phyloP scores from a whole-genome alignment of 2,113 vertebrate species.

The Cinclus mexicanus region DNA sequence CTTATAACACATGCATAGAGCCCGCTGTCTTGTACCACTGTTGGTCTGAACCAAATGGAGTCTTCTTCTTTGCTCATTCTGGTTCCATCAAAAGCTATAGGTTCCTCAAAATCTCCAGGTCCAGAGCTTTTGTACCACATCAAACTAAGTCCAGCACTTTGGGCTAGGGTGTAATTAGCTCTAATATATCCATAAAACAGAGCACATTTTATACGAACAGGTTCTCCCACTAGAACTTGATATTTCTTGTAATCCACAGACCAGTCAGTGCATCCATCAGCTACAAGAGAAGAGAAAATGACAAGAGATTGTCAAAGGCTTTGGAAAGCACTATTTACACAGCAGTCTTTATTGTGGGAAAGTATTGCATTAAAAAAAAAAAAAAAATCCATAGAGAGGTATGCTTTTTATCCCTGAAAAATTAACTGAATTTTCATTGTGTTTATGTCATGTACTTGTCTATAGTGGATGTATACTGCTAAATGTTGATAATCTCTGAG shows the following conservation, averaged over 20 bases:
- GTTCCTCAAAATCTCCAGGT: slow-evolving; percentile 97
- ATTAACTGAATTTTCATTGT: neutral
- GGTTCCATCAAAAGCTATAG: slow-evolving; percentile 94
- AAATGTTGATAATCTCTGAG: neutral
- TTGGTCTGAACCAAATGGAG: slow-evolving; percentile 97
- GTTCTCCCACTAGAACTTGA: slow-evolving; percentile 95
- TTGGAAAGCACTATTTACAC: neutral
- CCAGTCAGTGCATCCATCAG: slow-evolving; percentile 98
- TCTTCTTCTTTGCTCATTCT: slow-evolving; percentile 99
- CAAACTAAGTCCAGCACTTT: slow-evolving; percentile 95
- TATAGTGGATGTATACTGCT: neutral
- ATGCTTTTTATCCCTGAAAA: neutral
- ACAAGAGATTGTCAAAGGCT: neutral
- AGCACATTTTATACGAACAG: slow-evolving; percentile 97
- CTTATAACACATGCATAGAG: slow-evolving; percentile 97
- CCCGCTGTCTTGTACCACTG: slow-evolving; percentile 91
- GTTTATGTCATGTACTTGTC: neutral
- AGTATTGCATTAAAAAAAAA: neutral
- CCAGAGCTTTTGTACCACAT: slow-evolving; percentile 99
- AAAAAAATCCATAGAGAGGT: neutral
- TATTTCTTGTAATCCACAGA: slow-evolving; percentile 99
- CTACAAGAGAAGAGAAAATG: slow-evolving; percentile 74
- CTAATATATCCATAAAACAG: slow-evolving; percentile 99
- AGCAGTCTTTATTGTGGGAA: neutral
- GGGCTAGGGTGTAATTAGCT: slow-evolving; percentile 95